These are phyloP conservation scores for Metridium senile DNA, from an alignment of 92 coral and sea anemone genomes.

Conservation along the genomic window DNA sequence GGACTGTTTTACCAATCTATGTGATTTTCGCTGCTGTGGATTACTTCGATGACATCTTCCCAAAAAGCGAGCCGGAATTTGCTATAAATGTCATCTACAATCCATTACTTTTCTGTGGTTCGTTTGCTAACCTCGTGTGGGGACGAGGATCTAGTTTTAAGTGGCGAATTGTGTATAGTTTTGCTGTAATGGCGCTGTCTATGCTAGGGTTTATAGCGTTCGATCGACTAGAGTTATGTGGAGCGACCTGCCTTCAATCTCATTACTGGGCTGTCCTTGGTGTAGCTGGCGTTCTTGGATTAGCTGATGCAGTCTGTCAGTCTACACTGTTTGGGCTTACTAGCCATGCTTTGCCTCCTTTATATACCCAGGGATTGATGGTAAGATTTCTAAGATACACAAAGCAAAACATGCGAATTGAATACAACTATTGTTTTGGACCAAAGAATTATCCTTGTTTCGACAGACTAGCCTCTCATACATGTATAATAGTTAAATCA, in stretches of 20 bases:
- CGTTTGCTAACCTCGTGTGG: slow-evolving; percentile 86
- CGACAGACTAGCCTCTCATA: no score
- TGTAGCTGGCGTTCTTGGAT: slow-evolving; percentile 77
- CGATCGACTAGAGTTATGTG: slow-evolving; percentile 83
- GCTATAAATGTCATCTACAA: slow-evolving; percentile 85
- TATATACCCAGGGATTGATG: slow-evolving; percentile 90
- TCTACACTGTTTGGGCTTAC: slow-evolving; percentile 88
- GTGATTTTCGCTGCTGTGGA: slow-evolving; percentile 90
- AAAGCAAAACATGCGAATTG: no score
- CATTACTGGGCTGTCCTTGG: slow-evolving; percentile 84
- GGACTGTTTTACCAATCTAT: slow-evolving; percentile 79
- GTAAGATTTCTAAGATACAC: slow-evolving; percentile 43
- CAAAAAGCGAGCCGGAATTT: slow-evolving; percentile 81
- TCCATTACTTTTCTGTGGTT: slow-evolving; percentile 83
- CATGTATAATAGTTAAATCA: no score
- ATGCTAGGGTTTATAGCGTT: slow-evolving; percentile 77
- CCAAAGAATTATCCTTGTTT: no score
- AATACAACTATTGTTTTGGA: no score
- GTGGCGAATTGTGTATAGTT: slow-evolving; percentile 80
- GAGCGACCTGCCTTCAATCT: slow-evolving; percentile 68
- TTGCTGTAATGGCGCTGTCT: slow-evolving; percentile 69
- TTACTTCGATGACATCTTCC: slow-evolving; percentile 85
- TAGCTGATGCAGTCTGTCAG: slow-evolving; percentile 91
- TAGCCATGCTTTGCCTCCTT: slow-evolving; percentile 85
- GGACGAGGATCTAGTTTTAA: slow-evolving; percentile 83